Percentiles rank a stretch among this genome's conserved stretches.
phyloP scores from a whole-genome alignment of 2,113 vertebrate species.

The Labrus mixtus region DNA sequence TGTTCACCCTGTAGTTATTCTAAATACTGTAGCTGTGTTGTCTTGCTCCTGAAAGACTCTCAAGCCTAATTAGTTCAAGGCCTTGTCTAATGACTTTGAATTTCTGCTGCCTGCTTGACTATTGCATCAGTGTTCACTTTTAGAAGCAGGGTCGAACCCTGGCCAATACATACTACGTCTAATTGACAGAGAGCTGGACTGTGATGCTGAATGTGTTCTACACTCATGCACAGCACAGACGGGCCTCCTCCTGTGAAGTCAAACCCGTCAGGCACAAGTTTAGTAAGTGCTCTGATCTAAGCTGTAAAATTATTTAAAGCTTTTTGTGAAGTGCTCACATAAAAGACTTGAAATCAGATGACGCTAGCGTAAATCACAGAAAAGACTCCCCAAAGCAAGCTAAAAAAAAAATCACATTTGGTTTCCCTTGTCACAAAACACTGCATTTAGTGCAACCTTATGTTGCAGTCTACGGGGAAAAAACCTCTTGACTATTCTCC shows the following conservation, averaged over 20 bases:
- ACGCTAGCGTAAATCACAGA: neutral
- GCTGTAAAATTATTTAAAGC: neutral
- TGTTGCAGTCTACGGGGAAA: neutral
- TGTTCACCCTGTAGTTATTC: neutral
- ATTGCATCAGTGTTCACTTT: constrained; percentile 70
- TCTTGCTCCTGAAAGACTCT: constrained; percentile 28
- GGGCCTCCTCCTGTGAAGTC: constrained; percentile 5
- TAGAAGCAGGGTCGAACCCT: constrained; percentile 54
- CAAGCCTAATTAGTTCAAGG: constrained; percentile 58
- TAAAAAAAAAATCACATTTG: neutral
- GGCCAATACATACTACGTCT: constrained; percentile 31
- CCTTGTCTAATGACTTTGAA: constrained; percentile 55
- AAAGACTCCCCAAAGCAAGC: neutral
- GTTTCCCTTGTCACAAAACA: neutral
- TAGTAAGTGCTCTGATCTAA: constrained; percentile 5
- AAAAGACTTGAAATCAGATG: neutral
- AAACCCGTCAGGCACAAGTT: neutral
- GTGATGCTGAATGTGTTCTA: constrained; percentile 35
- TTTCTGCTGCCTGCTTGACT: constrained; percentile 54
- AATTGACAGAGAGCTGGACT: constrained; percentile 54
- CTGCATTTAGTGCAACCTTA: neutral
- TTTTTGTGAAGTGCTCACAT: neutral
- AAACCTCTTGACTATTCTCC: neutral
- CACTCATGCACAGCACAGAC: neutral
- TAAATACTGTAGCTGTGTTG: constrained; percentile 14